Percentiles rank a stretch among this genome's conserved stretches.
Conservation (phyloP, 2,888 invertebrate genomes). For the Euproctis similis region DNA sequence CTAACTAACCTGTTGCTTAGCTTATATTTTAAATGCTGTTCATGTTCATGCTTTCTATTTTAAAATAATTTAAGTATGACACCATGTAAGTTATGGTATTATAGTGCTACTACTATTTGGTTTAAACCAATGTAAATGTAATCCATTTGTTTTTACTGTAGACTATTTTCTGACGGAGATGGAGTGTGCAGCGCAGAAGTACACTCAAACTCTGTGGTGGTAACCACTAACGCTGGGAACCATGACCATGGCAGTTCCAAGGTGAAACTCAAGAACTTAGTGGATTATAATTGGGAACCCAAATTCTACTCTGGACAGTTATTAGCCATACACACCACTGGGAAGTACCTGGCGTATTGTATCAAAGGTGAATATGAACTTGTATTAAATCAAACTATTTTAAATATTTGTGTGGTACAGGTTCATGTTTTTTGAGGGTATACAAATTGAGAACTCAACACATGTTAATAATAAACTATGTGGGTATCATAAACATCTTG, state of each 20-base stretch:
- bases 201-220: slow-evolving; percentile 78
- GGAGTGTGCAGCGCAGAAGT: slow-evolving; percentile 76
- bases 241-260: slow-evolving; percentile 90
- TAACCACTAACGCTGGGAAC: slow-evolving; percentile 81
- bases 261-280: slow-evolving; percentile 91
- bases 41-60: too few species aligned
- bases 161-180: slow-evolving; percentile 77
- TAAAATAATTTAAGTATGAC: too few species aligned
- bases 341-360: slow-evolving; percentile 91
- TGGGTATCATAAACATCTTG: too few species aligned
- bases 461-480: too few species aligned
- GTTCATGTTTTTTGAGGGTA: too few species aligned
- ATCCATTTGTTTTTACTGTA: slow-evolving; percentile 27
- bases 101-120: too few species aligned
- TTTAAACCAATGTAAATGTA: background rate
- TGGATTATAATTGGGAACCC: slow-evolving; percentile 95
- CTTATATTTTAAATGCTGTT: too few species aligned
- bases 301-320: slow-evolving; percentile 91
- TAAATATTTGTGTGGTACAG: too few species aligned
- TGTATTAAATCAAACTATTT: too few species aligned
- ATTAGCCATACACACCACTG: slow-evolving; percentile 89
- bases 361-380: slow-evolving; percentile 95
- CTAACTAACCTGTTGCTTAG: too few species aligned
- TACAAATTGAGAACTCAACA: too few species aligned
- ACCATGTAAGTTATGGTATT: too few species aligned